Evolutionary conservation across 2,113 vertebrate species (phyloP), one percentile per base, ranked within the genome.

Genomic region (Scartelaos histophorus): DNA sequence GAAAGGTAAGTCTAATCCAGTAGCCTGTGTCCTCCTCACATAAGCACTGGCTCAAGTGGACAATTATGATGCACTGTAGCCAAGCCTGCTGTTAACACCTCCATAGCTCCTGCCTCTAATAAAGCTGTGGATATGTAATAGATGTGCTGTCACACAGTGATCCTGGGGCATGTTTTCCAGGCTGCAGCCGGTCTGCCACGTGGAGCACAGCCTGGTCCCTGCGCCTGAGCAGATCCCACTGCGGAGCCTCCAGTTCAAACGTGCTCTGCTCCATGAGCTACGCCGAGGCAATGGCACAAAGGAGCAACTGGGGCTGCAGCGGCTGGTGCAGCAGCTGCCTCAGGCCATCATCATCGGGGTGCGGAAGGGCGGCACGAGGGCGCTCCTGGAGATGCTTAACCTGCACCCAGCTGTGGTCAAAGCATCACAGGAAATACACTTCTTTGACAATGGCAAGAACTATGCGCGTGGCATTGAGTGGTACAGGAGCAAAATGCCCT

Each of bases 351-450:
- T 99, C 91, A 97, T 98, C 0, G 97, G 97, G 6, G 97, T 98
- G 61, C 92, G 97, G 70, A 99, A 97, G 92, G 97, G 97, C 67
- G 97, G 97, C 75, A 98, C 97, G 0, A 93, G 97, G 1, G 97
- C 97, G 66, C 91, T 99, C 67, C 91, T 99, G 78, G 97, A 99
- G 91, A 99, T 99, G 97, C 92, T 99, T 76, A 98, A 97, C 90
- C 94, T 99, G 83, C 96, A 99, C 78, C 97, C 97, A 0, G 94
- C 96, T 3, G 97, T 99, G 79, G 96, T 99, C 90, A 99, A 98
- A 91, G 97, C 96, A 81, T 97, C 97, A 62, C 96, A 98, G 93
- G 97, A 99, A 92, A 95, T 99, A 80, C 97, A 99, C 85, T 99
- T 98, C 92, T 99, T 99, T 70, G 96, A 99, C 92, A 98, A 96